phyloP scores from a whole-genome alignment of 2,113 vertebrate genomes.

The Ovis canadensis region DNA sequence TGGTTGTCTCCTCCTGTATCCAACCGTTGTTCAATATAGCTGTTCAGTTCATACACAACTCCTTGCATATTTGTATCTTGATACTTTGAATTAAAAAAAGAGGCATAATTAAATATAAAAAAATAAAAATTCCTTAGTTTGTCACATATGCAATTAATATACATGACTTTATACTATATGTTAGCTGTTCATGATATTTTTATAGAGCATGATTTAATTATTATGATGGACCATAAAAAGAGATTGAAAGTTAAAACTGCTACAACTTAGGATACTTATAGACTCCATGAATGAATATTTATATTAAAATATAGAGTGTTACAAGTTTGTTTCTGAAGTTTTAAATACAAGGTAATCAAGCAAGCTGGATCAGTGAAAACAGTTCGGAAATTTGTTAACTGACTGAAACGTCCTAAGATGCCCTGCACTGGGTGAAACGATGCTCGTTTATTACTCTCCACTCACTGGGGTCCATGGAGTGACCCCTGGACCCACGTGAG shows the following conservation, averaged over 20 bases:
- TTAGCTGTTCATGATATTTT: background rate
- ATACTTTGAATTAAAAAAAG: slow-evolving; percentile 86
- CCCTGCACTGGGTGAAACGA: fast-evolving
- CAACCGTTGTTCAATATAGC: slow-evolving; percentile 95
- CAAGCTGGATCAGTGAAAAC: background rate
- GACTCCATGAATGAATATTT: background rate
- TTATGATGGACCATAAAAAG: background rate
- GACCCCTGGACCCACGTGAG: background rate
- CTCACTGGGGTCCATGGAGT: fast-evolving
- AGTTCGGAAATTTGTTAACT: fast-evolving
- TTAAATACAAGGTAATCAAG: background rate
- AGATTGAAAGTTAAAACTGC: background rate
- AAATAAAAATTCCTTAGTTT: background rate
- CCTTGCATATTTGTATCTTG: slow-evolving; percentile 97
- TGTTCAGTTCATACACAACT: slow-evolving; percentile 96
- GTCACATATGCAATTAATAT: background rate
- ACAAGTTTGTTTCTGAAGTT: background rate
- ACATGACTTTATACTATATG: background rate
- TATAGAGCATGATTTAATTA: background rate
- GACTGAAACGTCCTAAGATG: fast-evolving
- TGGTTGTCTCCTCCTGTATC: slow-evolving; percentile 96
- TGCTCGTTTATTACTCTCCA: too few relatives aligned
- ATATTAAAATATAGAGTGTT: background rate
- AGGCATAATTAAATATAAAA: slow-evolving; percentile 24
- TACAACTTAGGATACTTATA: background rate